Base-by-base conservation (phyloP, 2,797 vertebrate species). In the Muscicapa striata region DNA sequence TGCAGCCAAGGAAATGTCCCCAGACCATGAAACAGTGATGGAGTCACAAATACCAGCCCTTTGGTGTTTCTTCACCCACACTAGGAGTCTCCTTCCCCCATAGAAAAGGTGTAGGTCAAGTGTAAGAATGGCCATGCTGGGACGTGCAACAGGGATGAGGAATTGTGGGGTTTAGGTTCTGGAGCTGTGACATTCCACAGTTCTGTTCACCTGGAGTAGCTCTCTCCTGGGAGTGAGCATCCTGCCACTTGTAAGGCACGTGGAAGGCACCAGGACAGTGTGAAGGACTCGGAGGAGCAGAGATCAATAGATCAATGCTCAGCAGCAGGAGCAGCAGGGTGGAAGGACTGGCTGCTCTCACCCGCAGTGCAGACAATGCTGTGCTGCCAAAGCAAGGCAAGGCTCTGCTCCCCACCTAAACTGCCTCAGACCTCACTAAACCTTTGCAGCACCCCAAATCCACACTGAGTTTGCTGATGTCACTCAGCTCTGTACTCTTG, bases 231-330 rank as follows among this genome's bases (percentile, higher is more conserved):
- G 10, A 74, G 1, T 11, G 41, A 87, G 46, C 48, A 58, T 76
- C 5, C 0, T 83, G 38, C 12, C 32, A 11, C 16, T 77, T 27
- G 32, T 4, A 19, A 83, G 24, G 15, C 52, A 5, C 0, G 0
- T 34, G 49, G 38, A 68, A 75, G 64, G 24, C 52, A 55, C 15
- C 10, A 32, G 69, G 66, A 63, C 26, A 41, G 27, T 3, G n/a
- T 16, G 40, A 76, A 91, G 55, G 67, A 52, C 48, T 73, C 19
- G 0, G 6, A 76, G 40, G 23, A 90, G 22, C 30, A 29, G 27
- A 34, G 57, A 73, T 79, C 75, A 41, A 62, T 45, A 67, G 40
- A 80, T 34, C 58, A 70, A 41, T 52, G 45, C 14, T n/a, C 34
- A 86, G 45, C 57, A 88, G 61, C 61, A 57, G 38, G 43, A 92